Evolutionary conservation across 2,888 invertebrate genomes (phyloP), one percentile per base, ranked within the genome.

Genomic region (Cheilosia vulpina): DNA sequence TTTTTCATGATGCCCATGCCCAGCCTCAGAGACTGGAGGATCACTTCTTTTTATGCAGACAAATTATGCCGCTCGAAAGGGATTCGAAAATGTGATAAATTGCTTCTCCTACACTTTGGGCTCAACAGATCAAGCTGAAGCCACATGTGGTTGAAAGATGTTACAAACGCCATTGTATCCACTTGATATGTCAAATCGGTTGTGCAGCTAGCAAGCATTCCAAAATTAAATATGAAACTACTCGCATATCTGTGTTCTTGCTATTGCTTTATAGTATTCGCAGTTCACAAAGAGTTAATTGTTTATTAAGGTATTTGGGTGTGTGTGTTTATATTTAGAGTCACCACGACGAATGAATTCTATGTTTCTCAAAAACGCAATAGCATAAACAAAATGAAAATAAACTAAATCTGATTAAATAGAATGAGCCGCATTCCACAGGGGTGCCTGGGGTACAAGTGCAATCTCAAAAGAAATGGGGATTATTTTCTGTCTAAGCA

Each of bases 101-200:
- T 57, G 47, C 45, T 21, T 57, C 27, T 53, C 55, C 68, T 13
- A 27, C 68, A 53, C 38, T 38, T 38, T 9, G 52, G 38, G n/a
- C 21, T 31, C 21, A 27, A 34, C 34, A 21, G 7, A 45, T n/a
- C 43, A 34, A 17, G 13, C 55, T 34, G n/a, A 1, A 19, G 21
- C 13, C 43, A 58, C 57, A 69, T 69, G 11, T 69, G 69, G 69
- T 34, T 24, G 24, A 47, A 71, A 71, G 31, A 71, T 71, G 69
- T 34, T 71, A 13, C 34, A 57, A 13, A 6, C 58, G 21, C n/a
- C 19, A 50, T 38, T 34, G 31, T 21, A 43, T 13, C 15, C 34
- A 58, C 69, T 58, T 71, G 38, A 38, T 52, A 17, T 34, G 34
- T 71, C 34, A 43, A 55, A 43, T 13, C 13, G 9, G 13, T 6